A percentile compares a stretch with the other conserved stretches of the same genome.
Evolutionary conservation across 2,888 invertebrate species (phyloP).

Genomic region (Eristalinus aeneus): DNA sequence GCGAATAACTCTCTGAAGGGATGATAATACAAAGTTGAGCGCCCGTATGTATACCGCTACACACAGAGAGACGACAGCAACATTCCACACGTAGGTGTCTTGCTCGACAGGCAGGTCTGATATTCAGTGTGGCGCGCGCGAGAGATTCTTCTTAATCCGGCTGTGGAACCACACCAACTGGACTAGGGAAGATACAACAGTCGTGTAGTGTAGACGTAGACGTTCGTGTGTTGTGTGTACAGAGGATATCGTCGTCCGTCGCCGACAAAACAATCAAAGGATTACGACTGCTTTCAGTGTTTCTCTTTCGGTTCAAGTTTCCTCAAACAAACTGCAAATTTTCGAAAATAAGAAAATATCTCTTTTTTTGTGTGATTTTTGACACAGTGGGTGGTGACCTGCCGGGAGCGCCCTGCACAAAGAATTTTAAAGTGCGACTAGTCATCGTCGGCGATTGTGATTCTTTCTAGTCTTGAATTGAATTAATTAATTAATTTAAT

Average conservation of each 20-base stretch:
- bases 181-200: slow-evolving; percentile 21
- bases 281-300: background rate
- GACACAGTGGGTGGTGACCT: too few species aligned
- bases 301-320: background rate
- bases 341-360: too few species aligned
- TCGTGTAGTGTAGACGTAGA: slow-evolving; percentile 48
- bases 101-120: slow-evolving; percentile 36
- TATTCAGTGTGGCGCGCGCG: slow-evolving; percentile 60
- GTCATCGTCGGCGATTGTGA: slow-evolving; percentile 17
- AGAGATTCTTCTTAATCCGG: slow-evolving; percentile 66
- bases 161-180: slow-evolving; percentile 49
- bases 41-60: slow-evolving; percentile 9
- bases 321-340: too few species aligned
- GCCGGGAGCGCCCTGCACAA: background rate
- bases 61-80: slow-evolving; percentile 33
- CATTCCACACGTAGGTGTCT: slow-evolving; percentile 56
- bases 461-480: background rate
- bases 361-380: too few species aligned
- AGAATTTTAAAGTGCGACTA: background rate
- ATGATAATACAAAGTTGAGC: slow-evolving; percentile 26
- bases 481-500: slow-evolving; percentile 38
- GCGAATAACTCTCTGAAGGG: slow-evolving; percentile 53
- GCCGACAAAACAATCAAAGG: background rate
- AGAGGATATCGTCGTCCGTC: background rate
- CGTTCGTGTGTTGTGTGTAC: slow-evolving; percentile 23